Percentiles rank a stretch among this genome's conserved stretches.
Evolutionary conservation across 2,888 invertebrate genomes (phyloP).

Genomic region (Brachyopa scutellaris): DNA sequence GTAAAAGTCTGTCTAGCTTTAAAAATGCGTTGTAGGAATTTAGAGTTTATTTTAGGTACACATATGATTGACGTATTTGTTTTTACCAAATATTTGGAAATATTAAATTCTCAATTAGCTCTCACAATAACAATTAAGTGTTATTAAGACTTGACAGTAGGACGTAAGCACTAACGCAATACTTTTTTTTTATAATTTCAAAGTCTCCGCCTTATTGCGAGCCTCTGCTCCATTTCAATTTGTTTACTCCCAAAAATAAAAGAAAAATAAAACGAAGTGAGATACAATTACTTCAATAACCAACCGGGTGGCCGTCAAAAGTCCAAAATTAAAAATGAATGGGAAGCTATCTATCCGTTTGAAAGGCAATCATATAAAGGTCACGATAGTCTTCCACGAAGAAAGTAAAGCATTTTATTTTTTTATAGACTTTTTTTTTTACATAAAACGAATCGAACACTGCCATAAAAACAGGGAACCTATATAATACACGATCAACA

Average conservation of each 20-base stretch:
- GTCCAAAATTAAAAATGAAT: slow-evolving; percentile 2
- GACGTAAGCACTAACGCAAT: too few species aligned
- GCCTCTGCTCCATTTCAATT: too few species aligned
- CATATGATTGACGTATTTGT: too few species aligned
- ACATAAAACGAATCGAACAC: neutral
- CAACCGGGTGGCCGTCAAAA: neutral
- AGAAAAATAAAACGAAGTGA: neutral
- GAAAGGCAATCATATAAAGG: slow-evolving; percentile 2
- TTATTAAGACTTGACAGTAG: too few species aligned
- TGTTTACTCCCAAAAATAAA: slow-evolving; percentile 3
- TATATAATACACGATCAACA: neutral
- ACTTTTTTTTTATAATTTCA: too few species aligned
- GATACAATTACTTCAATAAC: neutral
- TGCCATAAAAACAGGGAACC: neutral
- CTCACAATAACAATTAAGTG: too few species aligned
- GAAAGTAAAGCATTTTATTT: neutral
- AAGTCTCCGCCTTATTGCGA: too few species aligned
- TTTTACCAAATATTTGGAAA: too few species aligned
- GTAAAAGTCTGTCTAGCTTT: too few species aligned
- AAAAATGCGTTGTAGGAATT: too few species aligned
- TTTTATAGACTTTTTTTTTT: neutral
- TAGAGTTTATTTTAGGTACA: too few species aligned
- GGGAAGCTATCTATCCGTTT: slow-evolving; percentile 3
- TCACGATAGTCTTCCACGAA: neutral
- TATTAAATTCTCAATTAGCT: too few species aligned